Conservation (phyloP, 2,888 invertebrate genomes). For the Aradus depressus region DNA sequence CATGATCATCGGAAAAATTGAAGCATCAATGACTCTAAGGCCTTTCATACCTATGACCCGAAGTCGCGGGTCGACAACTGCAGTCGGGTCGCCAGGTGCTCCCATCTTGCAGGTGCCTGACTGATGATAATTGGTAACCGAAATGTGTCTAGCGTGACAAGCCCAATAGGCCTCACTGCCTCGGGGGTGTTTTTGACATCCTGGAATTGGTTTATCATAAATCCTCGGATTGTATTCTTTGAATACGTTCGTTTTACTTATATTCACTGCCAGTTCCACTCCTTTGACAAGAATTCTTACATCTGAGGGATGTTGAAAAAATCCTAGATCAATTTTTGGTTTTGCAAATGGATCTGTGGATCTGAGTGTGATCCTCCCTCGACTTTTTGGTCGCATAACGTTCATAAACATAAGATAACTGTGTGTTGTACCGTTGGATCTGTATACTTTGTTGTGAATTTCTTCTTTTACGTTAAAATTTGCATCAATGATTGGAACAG, state of each 20-base stretch:
- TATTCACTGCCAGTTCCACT: conserved; percentile 43
- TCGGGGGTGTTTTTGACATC: conserved; percentile 44
- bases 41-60: conserved; percentile 48
- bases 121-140: conserved; percentile 55
- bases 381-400: conserved; percentile 54
- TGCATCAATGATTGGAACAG: conserved; percentile 41
- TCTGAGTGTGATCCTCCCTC: conserved; percentile 53
- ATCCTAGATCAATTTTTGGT: conserved; percentile 57
- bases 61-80: conserved; percentile 47
- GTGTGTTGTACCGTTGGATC: conserved; percentile 38
- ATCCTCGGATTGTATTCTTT: conserved; percentile 45
- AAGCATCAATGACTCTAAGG: conserved; percentile 56
- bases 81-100: conserved; percentile 40
- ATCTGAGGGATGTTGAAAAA: conserved; percentile 50
- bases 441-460: conserved; percentile 38
- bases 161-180: conserved; percentile 55
- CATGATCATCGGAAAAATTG: conserved; percentile 53
- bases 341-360: conserved; percentile 51
- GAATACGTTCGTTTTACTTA: conserved; percentile 47
- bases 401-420: conserved; percentile 50
- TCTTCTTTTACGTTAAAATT: conserved; percentile 44
- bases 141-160: conserved; percentile 47
- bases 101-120: conserved; percentile 48
- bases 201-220: conserved; percentile 44
- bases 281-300: conserved; percentile 49